Conservation (phyloP, 1,140 invertebrate genomes). For the Drosophila arawakana region DNA sequence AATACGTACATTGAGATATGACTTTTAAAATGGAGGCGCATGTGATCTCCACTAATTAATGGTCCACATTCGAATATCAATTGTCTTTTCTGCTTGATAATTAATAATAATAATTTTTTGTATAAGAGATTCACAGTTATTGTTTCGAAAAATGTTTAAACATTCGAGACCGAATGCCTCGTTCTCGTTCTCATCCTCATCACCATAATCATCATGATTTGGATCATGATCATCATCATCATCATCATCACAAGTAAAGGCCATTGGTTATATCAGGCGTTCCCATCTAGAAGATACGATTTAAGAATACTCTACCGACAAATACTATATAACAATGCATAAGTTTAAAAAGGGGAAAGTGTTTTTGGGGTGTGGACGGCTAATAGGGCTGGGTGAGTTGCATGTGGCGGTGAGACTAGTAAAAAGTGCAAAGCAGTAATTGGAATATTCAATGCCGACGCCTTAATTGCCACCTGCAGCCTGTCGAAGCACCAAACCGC, state of each 20-base stretch:
- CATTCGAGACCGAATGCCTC: conserved; percentile 9
- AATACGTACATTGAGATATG: conserved; percentile 29
- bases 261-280: conserved; percentile 33
- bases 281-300: conserved; percentile 27
- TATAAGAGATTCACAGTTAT: conserved; percentile 47
- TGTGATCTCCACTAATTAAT: background rate
- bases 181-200: conserved; percentile 15
- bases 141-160: conserved; percentile 1
- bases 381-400: background rate
- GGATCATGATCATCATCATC: conserved; percentile 13
- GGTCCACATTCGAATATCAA: conserved; percentile 56
- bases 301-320: conserved; percentile 29
- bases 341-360: conserved; percentile 1
- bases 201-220: conserved; percentile 32
- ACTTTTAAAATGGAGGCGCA: conserved; percentile 5
- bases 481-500: conserved; percentile 1
- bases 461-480: conserved; percentile 26
- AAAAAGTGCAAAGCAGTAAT: conserved; percentile 32
- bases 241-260: conserved; percentile 65
- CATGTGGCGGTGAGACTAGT: conserved; percentile 18
- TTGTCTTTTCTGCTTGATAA: conserved; percentile 1
- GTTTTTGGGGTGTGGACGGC: background rate
- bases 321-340: conserved; percentile 38
- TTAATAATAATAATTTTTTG: conserved; percentile 2
- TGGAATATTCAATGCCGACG: background rate